Evolutionary conservation across 2,888 invertebrate genomes (phyloP).

Genomic region (Nymphalis polychloros): DNA sequence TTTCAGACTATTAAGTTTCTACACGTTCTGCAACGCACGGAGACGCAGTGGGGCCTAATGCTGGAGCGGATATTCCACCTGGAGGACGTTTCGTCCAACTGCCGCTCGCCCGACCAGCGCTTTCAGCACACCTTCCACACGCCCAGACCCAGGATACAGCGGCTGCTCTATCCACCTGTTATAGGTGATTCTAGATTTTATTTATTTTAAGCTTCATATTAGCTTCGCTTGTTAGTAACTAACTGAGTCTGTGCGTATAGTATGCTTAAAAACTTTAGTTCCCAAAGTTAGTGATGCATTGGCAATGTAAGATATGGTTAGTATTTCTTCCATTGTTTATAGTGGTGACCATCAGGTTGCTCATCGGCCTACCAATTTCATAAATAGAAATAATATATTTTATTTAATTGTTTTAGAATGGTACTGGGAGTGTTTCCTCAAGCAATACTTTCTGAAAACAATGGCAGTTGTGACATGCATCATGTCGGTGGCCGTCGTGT

Average conservation of each 20-base stretch:
- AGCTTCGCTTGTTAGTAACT: too few species aligned
- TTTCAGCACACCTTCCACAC: constrained; percentile 87
- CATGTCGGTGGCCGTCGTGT: constrained; percentile 96
- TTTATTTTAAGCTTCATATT: too few species aligned
- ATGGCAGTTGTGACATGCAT: constrained; percentile 87
- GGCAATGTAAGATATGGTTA: too few species aligned
- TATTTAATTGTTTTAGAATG: constrained; percentile 85
- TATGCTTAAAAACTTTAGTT: too few species aligned
- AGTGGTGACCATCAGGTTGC: too few species aligned
- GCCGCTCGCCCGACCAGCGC: constrained; percentile 77
- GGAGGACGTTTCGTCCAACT: constrained; percentile 93
- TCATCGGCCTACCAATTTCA: too few species aligned
- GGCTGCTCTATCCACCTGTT: constrained; percentile 84
- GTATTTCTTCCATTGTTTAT: too few species aligned
- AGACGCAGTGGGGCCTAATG: constrained; percentile 95
- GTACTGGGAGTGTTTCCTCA: constrained; percentile 96
- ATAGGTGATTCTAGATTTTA: constrained; percentile 73
- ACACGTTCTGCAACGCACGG: constrained; percentile 95
- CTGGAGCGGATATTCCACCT: constrained; percentile 89
- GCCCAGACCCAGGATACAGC: constrained; percentile 80
- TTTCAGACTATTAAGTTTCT: constrained; percentile 90
- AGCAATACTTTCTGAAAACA: constrained; percentile 88
- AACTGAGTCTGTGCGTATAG: too few species aligned
- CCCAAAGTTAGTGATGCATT: too few species aligned
- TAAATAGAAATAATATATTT: not conserved